Base-by-base conservation (phyloP, 2,888 invertebrate genomes). In the Tenthredo mesomela region DNA sequence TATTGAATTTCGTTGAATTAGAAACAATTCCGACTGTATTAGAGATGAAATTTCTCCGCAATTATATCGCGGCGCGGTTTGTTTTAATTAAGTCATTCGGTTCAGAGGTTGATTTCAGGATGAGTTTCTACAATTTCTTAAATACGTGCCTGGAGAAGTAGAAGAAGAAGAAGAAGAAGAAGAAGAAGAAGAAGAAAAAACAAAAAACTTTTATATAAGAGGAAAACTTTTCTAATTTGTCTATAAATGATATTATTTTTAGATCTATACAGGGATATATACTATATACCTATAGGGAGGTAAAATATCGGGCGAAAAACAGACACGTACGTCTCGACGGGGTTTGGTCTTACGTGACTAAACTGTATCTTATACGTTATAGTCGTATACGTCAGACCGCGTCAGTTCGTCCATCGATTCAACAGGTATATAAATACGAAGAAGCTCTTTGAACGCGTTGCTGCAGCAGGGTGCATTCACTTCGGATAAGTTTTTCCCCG, bases 271-370 rank as follows among this genome's bases (percentile, higher is more conserved):
- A 7, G 29, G n/a, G n/a, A n/a, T n/a, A n/a, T n/a, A n/a, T n/a
- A n/a, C n/a, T n/a, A n/a, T n/a, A n/a, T n/a, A n/a, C n/a, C n/a
- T n/a, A n/a, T n/a, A n/a, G n/a, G 15, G 75, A 12, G 40, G 50
- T 21, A 73, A 73, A 73, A 73, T 21, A 47, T 12, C 12, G 47
- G 47, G 21, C 70, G 70, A 77, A 77, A 77, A 54, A 77, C 18
- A 54, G 40, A 29, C 33, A 77, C 25, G 50, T 29, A 25, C n/a
- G 50, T 21, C 80, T 37, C 61, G 40, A 80, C 58, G 58, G 80
- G 61, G 33, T 80, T 80, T 10, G 50, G 21, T 80, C 21, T 61
- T 80, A 80, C 80, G 80, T 80, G 80, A 80, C 80, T 80, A 80
- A 80, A 80, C 80, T 80, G 61, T 61, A 58, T 80, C 61, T 50